Base-by-base conservation (phyloP, 2,797 vertebrate species). In the Gymnothorax reevesii region DNA sequence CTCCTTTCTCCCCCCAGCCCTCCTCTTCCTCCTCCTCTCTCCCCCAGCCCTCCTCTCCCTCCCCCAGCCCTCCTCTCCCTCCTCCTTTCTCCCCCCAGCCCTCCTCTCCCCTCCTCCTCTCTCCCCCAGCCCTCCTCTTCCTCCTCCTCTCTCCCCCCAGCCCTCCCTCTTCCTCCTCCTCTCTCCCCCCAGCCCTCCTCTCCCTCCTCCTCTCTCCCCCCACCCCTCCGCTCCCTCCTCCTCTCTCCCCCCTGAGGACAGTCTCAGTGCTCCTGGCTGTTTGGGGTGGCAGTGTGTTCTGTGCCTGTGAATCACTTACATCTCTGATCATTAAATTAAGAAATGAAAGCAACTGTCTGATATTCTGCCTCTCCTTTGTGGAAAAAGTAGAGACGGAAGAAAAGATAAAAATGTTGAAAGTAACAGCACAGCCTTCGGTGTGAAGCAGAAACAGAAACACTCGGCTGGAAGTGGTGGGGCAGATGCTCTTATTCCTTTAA, bases 101-200 rank as follows among this genome's bases (percentile, higher is more conserved):
- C n/a, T n/a, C n/a, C n/a, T n/a, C n/a, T n/a, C n/a, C n/a, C n/a
- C n/a, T n/a, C n/a, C n/a, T n/a, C n/a, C n/a, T n/a, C n/a, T n/a
- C n/a, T n/a, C 85, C 87, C 82, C 62, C 22, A 17, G 62, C 49
- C n/a, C 42, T 25, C 60, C 55, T 62, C 27, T 10, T 52, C 4
- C 4, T 79, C 52, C 85, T 88, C 66, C 86, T 69, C 77, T 89
- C 94, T 96, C 96, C 97, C 97, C 96, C 94, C 90, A 86, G 86
- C 82, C 62, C 22, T 27, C 62, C 49, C n/a, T 22, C 27, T 10
- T 52, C 4, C 4, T 79, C 52, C 85, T 88, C 66, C 86, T 69
- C 77, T 89, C 94, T 96, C 96, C 97, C 97, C 96, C 94, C 90
- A n/a, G n/a, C n/a, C n/a, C n/a, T n/a, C n/a, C n/a, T n/a, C n/a